phyloP scores from a whole-genome alignment of 2,888 invertebrate genomes.

The Amiota mariae region DNA sequence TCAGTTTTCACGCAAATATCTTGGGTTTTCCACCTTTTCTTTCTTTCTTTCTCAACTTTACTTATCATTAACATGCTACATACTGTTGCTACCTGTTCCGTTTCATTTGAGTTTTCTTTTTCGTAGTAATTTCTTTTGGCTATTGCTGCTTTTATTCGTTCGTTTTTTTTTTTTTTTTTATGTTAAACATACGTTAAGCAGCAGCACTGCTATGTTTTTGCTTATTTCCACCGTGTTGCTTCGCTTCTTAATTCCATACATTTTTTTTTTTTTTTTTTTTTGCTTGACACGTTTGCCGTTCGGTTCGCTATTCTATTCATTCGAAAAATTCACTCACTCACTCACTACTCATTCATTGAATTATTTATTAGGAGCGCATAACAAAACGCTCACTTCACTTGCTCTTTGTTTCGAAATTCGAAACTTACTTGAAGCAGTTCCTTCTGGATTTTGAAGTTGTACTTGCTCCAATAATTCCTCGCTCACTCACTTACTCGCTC shows the following conservation, averaged over 20 bases:
- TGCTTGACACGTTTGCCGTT: conserved; percentile 16
- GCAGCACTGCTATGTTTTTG: too few species aligned
- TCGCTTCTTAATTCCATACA: too few species aligned
- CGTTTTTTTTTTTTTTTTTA: background rate
- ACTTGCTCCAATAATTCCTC: conserved; percentile 2
- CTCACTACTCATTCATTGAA: background rate
- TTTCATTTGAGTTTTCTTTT: background rate
- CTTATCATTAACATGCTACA: background rate
- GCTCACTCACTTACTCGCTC: background rate
- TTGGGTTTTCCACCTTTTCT: background rate
- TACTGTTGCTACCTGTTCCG: conserved; percentile 24
- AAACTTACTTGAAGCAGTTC: conserved; percentile 28
- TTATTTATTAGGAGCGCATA: background rate
- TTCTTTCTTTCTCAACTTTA: too few species aligned
- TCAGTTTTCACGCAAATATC: conserved; percentile 30
- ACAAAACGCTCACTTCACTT: background rate
- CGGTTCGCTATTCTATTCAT: background rate
- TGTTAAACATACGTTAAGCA: background rate
- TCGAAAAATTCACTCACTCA: background rate
- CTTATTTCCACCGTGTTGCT: too few species aligned
- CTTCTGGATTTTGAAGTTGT: conserved; percentile 27
- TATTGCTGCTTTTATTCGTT: background rate
- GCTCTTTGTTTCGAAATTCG: conserved; percentile 11
- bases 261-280: background rate
- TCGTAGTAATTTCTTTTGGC: background rate